Conservation (phyloP, 1,140 invertebrate species). For the Drosophila micromelanica region DNA sequence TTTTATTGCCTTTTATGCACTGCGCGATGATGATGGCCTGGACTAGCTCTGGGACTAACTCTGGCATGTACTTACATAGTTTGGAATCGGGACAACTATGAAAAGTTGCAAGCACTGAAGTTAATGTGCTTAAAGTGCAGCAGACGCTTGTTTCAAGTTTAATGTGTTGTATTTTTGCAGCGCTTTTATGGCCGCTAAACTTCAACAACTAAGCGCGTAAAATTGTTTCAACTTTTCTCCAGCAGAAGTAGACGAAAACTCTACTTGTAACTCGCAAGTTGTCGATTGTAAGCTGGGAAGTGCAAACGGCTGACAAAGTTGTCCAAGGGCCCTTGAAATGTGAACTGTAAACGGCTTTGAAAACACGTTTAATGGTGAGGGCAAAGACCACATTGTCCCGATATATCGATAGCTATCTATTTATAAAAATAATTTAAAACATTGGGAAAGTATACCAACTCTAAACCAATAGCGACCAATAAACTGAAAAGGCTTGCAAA, state of each 20-base stretch:
- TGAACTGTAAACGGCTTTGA: neutral
- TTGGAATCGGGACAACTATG: conserved; percentile 30
- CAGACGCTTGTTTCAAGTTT: conserved; percentile 67
- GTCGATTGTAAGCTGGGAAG: conserved; percentile 11
- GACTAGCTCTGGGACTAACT: conserved; percentile 1
- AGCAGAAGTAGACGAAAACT: neutral
- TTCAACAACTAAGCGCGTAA: conserved; percentile 54
- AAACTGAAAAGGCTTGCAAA: too few relatives aligned
- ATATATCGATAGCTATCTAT: neutral
- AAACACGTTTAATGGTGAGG: neutral
- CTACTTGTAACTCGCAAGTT: conserved; percentile 14
- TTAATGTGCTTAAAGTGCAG: conserved; percentile 64
- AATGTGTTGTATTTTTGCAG: conserved; percentile 46
- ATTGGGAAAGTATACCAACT: neutral
- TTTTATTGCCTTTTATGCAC: conserved; percentile 79
- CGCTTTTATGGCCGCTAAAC: conserved; percentile 65
- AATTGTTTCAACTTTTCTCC: conserved; percentile 66
- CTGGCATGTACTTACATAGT: conserved; percentile 24
- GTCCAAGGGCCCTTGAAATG: conserved; percentile 6
- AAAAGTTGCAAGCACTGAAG: conserved; percentile 39
- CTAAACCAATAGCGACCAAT: too few relatives aligned
- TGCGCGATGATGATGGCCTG: conserved; percentile 26
- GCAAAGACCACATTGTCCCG: too few relatives aligned
- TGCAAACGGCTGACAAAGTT: conserved; percentile 54
- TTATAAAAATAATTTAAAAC: neutral